Base-by-base conservation (phyloP, 2,888 invertebrate species). In the Xylota segnis region DNA sequence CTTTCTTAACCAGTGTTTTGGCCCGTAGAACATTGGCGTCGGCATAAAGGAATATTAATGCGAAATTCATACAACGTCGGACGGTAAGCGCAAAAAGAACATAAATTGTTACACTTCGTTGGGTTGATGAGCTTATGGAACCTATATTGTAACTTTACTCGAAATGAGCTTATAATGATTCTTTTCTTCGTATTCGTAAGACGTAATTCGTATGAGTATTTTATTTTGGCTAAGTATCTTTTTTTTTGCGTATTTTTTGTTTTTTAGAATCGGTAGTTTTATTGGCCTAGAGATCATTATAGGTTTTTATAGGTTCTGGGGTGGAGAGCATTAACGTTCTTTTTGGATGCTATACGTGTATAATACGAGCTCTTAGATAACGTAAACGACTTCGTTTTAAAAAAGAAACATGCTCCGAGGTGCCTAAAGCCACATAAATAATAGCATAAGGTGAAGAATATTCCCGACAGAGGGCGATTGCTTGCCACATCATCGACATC, bases 51-150 rank as follows among this genome's bases (percentile, higher is more conserved):
- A 14, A 14, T 2, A 43, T 43, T 43, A 43, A 43, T 50, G 50
- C 50, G 12, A 56, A 32, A 56, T 56, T 32, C 32, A 9, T 7
- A 18, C 4, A 3, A 23, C 23, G 23, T 23, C 23, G 23, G 4
- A 4, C 23, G 23, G 23, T 12, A 10, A 18, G 18, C 50, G 50
- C 47, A 47, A 47, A 47, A 47, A 9, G 18, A 50, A 50, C 23
- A 50, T 18, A 50, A 56, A 56, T 29, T 34, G 32, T 56, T 56
- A 34, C 56, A 56, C 56, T 56, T 56, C 56, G 56, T 34, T 56
- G 56, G 16, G 16, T 56, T 56, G 34, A 56, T 32, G 56, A 56
- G 34, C 5, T 32, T 56, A 34, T 54, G 29, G 7, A 12, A 10
- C 2, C 2, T n/a, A n/a, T 32, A 4, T 9, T 52, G 29, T 52